Evolutionary conservation across 2,113 vertebrate species (phyloP).

Genomic region (Hyaena hyaena): DNA sequence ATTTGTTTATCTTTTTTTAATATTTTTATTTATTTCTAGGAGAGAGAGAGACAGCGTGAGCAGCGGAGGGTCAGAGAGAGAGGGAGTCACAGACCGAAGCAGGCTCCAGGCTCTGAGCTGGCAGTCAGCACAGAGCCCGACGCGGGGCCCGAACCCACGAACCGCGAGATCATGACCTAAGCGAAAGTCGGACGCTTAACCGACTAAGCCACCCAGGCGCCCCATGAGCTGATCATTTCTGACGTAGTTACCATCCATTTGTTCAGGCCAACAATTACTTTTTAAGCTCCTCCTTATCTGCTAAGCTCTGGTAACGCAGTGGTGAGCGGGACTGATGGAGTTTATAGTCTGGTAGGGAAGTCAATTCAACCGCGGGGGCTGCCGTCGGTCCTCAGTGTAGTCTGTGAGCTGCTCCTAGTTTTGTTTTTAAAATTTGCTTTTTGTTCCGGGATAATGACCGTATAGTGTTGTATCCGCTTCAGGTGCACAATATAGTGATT

Average conservation of each 20-base stretch:
- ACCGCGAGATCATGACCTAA: too few relatives aligned
- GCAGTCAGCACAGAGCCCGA: too few relatives aligned
- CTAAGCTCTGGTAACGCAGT: not conserved
- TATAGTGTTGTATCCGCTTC: not conserved
- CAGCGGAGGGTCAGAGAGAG: too few relatives aligned
- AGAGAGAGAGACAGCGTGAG: too few relatives aligned
- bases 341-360: not conserved
- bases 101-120: too few relatives aligned
- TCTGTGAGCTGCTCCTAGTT: not conserved
- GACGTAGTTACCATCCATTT: not conserved
- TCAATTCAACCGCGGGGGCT: accelerated
- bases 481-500: not conserved
- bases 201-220: too few relatives aligned
- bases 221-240: not conserved
- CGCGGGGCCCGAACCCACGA: too few relatives aligned
- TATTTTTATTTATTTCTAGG: too few relatives aligned
- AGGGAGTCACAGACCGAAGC: too few relatives aligned
- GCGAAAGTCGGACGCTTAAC: too few relatives aligned
- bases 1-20: too few relatives aligned
- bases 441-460: not conserved
- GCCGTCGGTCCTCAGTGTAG: accelerated
- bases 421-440: not conserved
- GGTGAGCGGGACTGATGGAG: not conserved
- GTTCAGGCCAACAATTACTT: not conserved
- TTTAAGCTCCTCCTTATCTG: not conserved